Evolutionary conservation across 2,888 invertebrate species (phyloP).

Genomic region (Electrophaes corylata): DNA sequence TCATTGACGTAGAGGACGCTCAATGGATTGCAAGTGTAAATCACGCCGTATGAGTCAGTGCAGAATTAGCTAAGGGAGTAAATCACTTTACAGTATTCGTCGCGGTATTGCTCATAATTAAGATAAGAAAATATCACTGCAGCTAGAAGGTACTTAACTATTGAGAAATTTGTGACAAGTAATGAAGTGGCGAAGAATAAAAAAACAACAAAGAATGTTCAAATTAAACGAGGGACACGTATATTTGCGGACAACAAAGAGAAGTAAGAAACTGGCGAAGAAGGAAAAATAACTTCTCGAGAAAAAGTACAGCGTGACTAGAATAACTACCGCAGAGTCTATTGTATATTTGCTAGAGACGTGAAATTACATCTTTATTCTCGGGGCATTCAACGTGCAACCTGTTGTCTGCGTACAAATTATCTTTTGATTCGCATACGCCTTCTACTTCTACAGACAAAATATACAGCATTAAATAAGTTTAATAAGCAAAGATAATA

Average conservation of each 20-base stretch:
- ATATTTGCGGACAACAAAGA: slow-evolving; percentile 1
- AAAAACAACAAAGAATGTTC: neutral
- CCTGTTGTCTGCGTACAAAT: slow-evolving; percentile 18
- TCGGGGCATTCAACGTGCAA: slow-evolving; percentile 21
- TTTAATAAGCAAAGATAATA: slow-evolving; percentile 40
- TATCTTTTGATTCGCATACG: slow-evolving; percentile 13
- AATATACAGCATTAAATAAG: slow-evolving; percentile 20
- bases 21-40: slow-evolving; percentile 3
- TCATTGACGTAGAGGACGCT: neutral
- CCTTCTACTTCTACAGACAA: slow-evolving; percentile 17
- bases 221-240: neutral
- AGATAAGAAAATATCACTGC: neutral
- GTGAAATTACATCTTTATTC: slow-evolving; percentile 31
- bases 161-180: neutral
- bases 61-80: slow-evolving; percentile 26
- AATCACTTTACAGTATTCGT: slow-evolving; percentile 24
- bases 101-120: slow-evolving; percentile 8
- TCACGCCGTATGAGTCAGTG: slow-evolving; percentile 24
- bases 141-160: neutral
- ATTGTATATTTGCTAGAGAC: slow-evolving; percentile 31
- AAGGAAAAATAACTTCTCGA: slow-evolving; percentile 29
- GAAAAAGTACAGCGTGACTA: slow-evolving; percentile 36
- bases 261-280: slow-evolving; percentile 9
- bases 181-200: neutral
- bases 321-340: slow-evolving; percentile 28